phyloP scores from a whole-genome alignment of 1,140 invertebrate genomes.

The Drosophila quadrilineata region DNA sequence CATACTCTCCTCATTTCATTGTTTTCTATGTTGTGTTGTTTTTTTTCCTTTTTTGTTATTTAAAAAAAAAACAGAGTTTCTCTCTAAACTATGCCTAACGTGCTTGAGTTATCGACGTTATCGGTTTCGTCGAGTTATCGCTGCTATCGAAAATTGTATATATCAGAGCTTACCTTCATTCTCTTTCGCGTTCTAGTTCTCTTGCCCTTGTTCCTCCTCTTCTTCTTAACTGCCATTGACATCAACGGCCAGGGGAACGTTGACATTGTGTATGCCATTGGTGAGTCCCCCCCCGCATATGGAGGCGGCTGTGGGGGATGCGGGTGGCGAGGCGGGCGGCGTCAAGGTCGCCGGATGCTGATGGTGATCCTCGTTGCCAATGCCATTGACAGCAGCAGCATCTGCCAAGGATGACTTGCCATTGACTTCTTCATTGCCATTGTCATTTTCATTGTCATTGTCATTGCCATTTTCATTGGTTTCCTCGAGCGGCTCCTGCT shows the following conservation, averaged over 20 bases:
- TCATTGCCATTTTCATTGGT: slow-evolving; percentile 7
- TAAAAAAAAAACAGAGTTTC: slow-evolving; percentile 3
- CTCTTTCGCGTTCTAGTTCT: background rate
- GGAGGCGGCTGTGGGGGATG: slow-evolving; percentile 40
- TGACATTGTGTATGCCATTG: slow-evolving; percentile 58
- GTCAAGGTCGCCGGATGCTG: too few relatives aligned
- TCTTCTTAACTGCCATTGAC: slow-evolving; percentile 76
- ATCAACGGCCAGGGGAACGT: slow-evolving; percentile 62
- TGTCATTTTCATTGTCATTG: slow-evolving; percentile 23
- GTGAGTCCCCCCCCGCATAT: slow-evolving; percentile 37
- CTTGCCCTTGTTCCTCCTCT: background rate
- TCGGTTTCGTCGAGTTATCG: background rate
- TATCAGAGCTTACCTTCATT: background rate
- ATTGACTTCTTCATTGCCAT: slow-evolving; percentile 23
- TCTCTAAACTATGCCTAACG: slow-evolving; percentile 6
- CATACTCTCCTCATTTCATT: too few relatives aligned
- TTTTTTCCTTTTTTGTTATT: background rate
- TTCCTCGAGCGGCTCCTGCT: slow-evolving; percentile 4
- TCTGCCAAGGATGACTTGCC: background rate
- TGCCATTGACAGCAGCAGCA: slow-evolving; percentile 7
- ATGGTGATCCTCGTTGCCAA: slow-evolving; percentile 30
- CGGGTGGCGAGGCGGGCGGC: slow-evolving; percentile 69
- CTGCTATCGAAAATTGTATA: too few relatives aligned
- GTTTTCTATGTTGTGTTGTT: background rate
- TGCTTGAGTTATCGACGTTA: slow-evolving; percentile 10